Percentiles rank a stretch among this genome's conserved stretches.
Evolutionary conservation across 2,113 vertebrate species (phyloP).

Genomic region (Sapayoa aenigma): DNA sequence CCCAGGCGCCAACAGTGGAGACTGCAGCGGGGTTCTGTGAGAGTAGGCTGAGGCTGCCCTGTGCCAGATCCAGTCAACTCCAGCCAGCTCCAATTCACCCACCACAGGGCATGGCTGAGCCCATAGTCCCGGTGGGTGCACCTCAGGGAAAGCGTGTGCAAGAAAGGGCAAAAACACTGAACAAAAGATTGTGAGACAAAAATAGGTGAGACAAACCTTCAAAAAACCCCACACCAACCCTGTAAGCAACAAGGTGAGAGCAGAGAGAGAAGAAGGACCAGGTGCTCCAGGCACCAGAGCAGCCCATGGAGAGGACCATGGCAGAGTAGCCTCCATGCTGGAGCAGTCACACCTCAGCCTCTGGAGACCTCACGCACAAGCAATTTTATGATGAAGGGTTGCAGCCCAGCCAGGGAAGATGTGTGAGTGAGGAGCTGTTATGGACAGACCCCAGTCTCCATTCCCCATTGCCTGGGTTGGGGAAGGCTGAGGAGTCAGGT

Average conservation of each 20-base stretch:
- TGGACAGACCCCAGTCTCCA: neutral
- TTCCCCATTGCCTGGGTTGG: neutral
- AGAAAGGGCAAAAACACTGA: accelerated
- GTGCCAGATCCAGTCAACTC: accelerated
- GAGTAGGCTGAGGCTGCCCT: accelerated
- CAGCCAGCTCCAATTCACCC: accelerated
- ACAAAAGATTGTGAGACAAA: neutral
- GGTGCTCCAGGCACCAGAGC: neutral
- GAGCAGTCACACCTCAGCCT: neutral
- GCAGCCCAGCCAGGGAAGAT: neutral
- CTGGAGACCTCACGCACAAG: accelerated
- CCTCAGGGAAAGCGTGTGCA: accelerated
- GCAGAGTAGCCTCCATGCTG: neutral
- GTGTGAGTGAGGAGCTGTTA: neutral
- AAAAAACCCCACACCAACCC: neutral
- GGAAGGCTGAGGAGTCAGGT: neutral
- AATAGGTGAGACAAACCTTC: neutral
- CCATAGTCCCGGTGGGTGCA: accelerated
- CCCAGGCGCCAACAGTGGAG: accelerated
- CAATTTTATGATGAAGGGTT: neutral
- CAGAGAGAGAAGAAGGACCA: neutral
- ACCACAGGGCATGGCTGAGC: accelerated
- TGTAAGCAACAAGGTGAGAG: neutral
- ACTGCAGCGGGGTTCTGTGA: neutral
- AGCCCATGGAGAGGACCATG: accelerated